A percentile compares a stretch with the other conserved stretches of the same genome.
Evolutionary conservation across 2,797 vertebrate species (phyloP).

Genomic region (Lepilemur septentrionalis): DNA sequence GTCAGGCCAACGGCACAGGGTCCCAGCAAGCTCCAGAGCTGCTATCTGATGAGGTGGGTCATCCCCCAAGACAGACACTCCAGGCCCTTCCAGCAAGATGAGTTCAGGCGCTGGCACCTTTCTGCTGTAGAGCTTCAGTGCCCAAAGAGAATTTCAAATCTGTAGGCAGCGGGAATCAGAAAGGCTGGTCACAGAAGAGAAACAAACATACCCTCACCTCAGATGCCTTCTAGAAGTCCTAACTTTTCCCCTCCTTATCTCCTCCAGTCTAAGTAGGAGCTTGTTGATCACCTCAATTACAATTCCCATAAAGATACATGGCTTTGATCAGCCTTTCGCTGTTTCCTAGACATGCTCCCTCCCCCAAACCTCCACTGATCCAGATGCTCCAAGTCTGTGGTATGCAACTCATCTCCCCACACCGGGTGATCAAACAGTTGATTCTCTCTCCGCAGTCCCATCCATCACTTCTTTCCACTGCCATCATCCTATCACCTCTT

Average conservation of each 20-base stretch:
- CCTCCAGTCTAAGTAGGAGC: no score
- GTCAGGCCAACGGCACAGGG: not conserved
- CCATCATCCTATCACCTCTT: not conserved
- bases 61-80: not conserved
- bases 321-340: not conserved
- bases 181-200: not conserved
- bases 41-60: not conserved
- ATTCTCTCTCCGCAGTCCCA: not conserved
- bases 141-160: not conserved
- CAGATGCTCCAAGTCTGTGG: not conserved
- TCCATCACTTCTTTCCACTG: not conserved
- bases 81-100: not conserved
- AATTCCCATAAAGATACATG: not conserved
- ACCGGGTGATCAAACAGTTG: no score
- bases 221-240: not conserved
- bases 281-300: not conserved
- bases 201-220: not conserved
- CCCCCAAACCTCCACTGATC: not conserved
- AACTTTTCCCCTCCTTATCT: not conserved
- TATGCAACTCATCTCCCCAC: not conserved
- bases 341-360: not conserved
- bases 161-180: not conserved
- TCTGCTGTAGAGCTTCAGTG: not conserved
- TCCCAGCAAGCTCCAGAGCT: not conserved
- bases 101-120: not conserved